Evolutionary conservation across 2,888 invertebrate species (phyloP).

Genomic region (Reticulitermes lucifugus): DNA sequence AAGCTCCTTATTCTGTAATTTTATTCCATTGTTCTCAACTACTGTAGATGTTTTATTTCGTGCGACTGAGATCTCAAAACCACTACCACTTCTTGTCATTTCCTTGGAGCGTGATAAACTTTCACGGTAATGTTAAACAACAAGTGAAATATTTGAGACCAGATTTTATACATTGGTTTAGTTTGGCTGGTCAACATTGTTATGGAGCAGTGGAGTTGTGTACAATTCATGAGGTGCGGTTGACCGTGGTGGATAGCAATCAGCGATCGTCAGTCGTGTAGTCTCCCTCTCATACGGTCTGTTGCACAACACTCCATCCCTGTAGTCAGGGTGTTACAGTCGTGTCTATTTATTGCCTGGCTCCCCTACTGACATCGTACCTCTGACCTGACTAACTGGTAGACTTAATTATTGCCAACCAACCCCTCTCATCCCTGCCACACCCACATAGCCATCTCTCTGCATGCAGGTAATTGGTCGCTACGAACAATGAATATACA

Average conservation of each 20-base stretch:
- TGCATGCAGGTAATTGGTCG: constrained; percentile 32
- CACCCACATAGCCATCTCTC: not conserved
- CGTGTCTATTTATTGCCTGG: constrained; percentile 8
- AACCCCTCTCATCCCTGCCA: constrained; percentile 9
- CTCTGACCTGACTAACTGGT: constrained; percentile 28
- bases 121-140: not conserved
- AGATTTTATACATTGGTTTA: not conserved
- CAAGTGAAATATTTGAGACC: not conserved
- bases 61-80: too few species aligned
- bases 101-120: not conserved
- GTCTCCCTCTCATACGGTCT: not conserved
- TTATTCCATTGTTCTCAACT: too few species aligned
- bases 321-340: not conserved
- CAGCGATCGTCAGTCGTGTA: constrained; percentile 33
- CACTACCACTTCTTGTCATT: too few species aligned
- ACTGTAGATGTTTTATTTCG: too few species aligned
- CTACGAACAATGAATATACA: constrained; percentile 34
- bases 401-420: constrained; percentile 41
- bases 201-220: not conserved
- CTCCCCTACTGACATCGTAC: constrained; percentile 2
- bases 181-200: not conserved
- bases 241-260: constrained; percentile 31
- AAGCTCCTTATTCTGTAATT: too few species aligned
- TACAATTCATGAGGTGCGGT: constrained; percentile 28
- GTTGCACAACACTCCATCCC: constrained; percentile 4